Evolutionary conservation across 2,888 invertebrate species (phyloP), one percentile per base, ranked within the genome.

Genomic region (Spisula solida): DNA sequence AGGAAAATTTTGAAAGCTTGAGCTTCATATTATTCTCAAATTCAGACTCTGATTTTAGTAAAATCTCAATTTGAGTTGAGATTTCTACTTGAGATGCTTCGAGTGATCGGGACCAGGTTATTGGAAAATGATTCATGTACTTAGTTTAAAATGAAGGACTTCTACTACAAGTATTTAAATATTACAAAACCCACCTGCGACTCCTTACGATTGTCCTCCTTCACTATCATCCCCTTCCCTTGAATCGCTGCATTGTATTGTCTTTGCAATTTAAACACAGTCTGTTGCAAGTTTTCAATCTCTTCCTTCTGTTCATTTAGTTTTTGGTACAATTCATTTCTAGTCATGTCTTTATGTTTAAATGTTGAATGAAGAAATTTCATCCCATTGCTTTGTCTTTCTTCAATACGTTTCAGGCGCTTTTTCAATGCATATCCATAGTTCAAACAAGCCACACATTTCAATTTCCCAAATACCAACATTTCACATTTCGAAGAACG

Each of bases 271-370:
- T 60, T 60, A 14, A 14, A 20, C 6, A 60, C 60, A 6, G 1
- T n/a, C 2, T 60, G 20, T n/a, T 60, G 18, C 60, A 60, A n/a
- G 2, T n/a, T 4, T 2, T 60, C 60, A 6, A 60, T 60, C 47
- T 79, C 20, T 47, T 47, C n/a, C 16, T 47, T 79, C 16, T 47
- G 79, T 41, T 79, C 79, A 31, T n/a, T 47, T 1, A 79, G 47
- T n/a, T 79, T 79, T 41, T 41, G 16, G 16, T 1, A 47, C 34
- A 79, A 10, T 47, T 79, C 79, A 16, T 16, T 16, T 18, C 47
- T 79, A n/a, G 79, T 79, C 79, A 79, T 79, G 47, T 79, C 79
- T 10, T 25, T 29, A 79, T 79, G 79, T 47, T 79, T 79, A n/a
- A 47, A 79, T 2, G n/a, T 47, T 14, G 79, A 41, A n/a, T 79